phyloP scores from a whole-genome alignment of 2,113 vertebrate genomes.

The Hemicordylus capensis region DNA sequence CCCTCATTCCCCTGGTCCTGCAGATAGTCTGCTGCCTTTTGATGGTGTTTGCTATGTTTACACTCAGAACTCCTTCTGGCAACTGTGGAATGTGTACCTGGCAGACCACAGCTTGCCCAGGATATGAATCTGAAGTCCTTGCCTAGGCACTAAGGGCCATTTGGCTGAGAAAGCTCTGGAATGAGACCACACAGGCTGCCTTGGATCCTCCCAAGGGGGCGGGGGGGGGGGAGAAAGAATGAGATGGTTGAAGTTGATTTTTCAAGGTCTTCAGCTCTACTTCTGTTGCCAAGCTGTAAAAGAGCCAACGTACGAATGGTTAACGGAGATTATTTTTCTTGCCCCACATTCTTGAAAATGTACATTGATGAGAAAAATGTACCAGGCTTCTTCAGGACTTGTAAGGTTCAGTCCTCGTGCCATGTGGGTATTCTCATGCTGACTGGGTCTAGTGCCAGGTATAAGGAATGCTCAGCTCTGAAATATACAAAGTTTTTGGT shows the following conservation, averaged over 20 bases:
- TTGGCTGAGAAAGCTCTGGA: neutral
- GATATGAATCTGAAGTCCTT: neutral
- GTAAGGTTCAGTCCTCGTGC: too few relatives aligned
- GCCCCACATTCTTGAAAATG: neutral
- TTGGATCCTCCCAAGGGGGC: neutral
- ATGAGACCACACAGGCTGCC: neutral
- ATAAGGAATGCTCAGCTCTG: neutral
- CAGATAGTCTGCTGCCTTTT: neutral
- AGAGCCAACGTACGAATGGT: neutral
- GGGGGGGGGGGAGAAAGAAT: neutral
- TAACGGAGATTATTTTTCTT: slow-evolving; percentile 13
- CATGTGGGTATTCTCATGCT: neutral
- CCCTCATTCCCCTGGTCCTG: slow-evolving; percentile 9
- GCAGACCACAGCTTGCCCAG: neutral
- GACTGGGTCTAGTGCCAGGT: too few relatives aligned
- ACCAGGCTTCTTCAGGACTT: neutral
- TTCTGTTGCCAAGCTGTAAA: neutral
- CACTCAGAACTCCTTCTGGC: slow-evolving; percentile 29
- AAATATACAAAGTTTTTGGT: neutral
- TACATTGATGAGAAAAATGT: neutral
- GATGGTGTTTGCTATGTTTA: neutral
- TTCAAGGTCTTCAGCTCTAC: neutral
- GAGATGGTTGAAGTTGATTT: neutral
- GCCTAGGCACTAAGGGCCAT: neutral
- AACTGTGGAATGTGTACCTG: neutral